These are phyloP conservation scores for Synergus itoensis DNA, from an alignment of 2,888 invertebrate genomes.

Conservation along the genomic window DNA sequence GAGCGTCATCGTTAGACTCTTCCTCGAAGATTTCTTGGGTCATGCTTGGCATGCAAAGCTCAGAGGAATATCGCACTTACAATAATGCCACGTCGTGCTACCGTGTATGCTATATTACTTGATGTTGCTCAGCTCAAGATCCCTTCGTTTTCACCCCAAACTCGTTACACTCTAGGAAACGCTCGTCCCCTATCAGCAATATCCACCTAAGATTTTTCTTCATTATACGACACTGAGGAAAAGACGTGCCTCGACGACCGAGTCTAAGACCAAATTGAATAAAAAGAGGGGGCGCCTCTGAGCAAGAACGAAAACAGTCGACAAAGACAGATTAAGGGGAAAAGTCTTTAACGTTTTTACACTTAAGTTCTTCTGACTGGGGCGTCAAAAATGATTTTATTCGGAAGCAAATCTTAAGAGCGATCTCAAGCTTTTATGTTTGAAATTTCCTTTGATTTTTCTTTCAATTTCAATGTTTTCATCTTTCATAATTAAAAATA, in stretches of 20 bases:
- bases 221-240: not conserved
- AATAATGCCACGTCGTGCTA: slow-evolving; percentile 9
- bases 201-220: slow-evolving; percentile 33
- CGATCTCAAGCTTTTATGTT: not conserved
- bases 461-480: too few species aligned
- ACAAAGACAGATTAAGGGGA: not conserved
- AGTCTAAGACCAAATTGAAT: not conserved
- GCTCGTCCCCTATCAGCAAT: slow-evolving; percentile 9
- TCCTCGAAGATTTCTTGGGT: slow-evolving; percentile 28
- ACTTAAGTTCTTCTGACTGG: not conserved
- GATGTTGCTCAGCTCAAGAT: slow-evolving; percentile 21
- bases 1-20: slow-evolving; percentile 32
- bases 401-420: not conserved
- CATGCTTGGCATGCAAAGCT: slow-evolving; percentile 35
- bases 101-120: slow-evolving; percentile 8
- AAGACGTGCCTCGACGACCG: not conserved
- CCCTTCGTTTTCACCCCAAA: slow-evolving; percentile 30
- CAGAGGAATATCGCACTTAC: slow-evolving; percentile 31
- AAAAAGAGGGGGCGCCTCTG: not conserved
- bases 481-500: too few species aligned
- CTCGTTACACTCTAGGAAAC: slow-evolving; percentile 21
- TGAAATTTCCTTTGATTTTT: not conserved
- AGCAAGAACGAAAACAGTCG: not conserved
- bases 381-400: not conserved
- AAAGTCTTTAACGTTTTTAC: not conserved